A percentile compares a stretch with the other conserved stretches of the same genome.
Evolutionary conservation across 2,797 vertebrate species (phyloP).

Genomic region (Coccyzus lansbergi): DNA sequence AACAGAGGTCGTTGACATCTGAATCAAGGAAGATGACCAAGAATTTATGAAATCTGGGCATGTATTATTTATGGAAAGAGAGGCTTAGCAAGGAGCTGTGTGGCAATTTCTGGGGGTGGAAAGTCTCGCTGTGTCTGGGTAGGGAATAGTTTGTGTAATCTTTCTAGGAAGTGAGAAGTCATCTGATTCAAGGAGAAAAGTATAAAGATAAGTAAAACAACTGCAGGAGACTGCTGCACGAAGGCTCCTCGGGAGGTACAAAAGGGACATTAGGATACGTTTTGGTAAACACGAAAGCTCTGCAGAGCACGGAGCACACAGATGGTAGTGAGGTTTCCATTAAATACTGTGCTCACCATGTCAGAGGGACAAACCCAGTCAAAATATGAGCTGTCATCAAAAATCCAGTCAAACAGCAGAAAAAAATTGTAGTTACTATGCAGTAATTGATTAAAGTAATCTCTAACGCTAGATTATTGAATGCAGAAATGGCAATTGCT

Average conservation of each 20-base stretch:
- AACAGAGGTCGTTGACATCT: constrained; percentile 27
- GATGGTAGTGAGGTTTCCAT: not conserved
- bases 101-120: constrained; percentile 40
- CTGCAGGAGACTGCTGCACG: not conserved
- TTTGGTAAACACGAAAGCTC: not conserved
- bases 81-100: constrained; percentile 28
- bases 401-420: not conserved
- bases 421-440: not conserved
- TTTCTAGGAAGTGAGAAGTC: constrained; percentile 50
- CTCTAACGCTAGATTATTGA: not conserved
- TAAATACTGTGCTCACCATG: not conserved
- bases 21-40: constrained; percentile 34
- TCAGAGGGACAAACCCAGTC: not conserved
- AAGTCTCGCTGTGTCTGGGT: constrained; percentile 48
- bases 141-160: constrained; percentile 62
- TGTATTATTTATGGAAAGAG: constrained; percentile 40
- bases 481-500: not conserved
- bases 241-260: not conserved
- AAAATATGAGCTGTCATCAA: not conserved
- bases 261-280: not conserved
- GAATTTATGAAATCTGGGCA: constrained; percentile 19
- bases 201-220: constrained; percentile 32
- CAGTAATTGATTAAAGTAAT: not conserved
- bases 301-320: not conserved
- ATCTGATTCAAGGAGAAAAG: constrained; percentile 32